A percentile compares a stretch with the other conserved stretches of the same genome.
These are phyloP conservation scores for Rhagophthalmus giganteus DNA, from an alignment of 2,888 invertebrate genomes.

Conservation along the genomic window DNA sequence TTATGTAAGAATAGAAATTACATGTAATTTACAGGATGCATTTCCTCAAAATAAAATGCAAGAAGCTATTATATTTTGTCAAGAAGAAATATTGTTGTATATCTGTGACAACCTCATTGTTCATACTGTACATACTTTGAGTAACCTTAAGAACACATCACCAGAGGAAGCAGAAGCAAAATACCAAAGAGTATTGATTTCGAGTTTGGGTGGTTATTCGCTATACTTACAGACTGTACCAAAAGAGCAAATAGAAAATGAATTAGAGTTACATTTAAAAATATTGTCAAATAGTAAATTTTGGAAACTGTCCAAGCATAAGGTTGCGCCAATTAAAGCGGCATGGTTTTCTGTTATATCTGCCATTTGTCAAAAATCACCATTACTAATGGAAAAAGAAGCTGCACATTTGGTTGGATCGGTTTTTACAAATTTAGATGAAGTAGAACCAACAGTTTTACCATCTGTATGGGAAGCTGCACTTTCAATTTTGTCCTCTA, in stretches of 20 bases:
- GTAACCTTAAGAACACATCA: constrained; percentile 59
- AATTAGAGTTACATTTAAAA: constrained; percentile 53
- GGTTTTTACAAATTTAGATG: constrained; percentile 68
- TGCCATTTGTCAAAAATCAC: constrained; percentile 63
- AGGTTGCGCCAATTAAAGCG: constrained; percentile 57
- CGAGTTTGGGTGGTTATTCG: constrained; percentile 68
- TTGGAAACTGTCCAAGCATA: constrained; percentile 71
- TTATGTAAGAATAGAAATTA: constrained; percentile 6
- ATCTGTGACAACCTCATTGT: constrained; percentile 71
- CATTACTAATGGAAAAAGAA: constrained; percentile 59
- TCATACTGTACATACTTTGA: constrained; percentile 61
- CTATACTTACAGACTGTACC: constrained; percentile 64
- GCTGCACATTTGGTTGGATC: constrained; percentile 61
- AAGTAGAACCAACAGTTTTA: constrained; percentile 68
- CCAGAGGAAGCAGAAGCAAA: constrained; percentile 71
- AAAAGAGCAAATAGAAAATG: constrained; percentile 57
- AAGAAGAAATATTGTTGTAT: constrained; percentile 75
- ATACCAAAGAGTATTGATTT: constrained; percentile 66
- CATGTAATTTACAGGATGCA: constrained; percentile 60
- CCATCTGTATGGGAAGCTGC: constrained; percentile 76
- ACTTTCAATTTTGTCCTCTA: constrained; percentile 62
- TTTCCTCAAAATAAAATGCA: constrained; percentile 78
- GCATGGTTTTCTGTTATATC: constrained; percentile 73
- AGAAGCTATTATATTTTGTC: constrained; percentile 81
- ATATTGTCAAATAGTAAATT: constrained; percentile 66